Base-by-base conservation (phyloP, 2,888 invertebrate genomes). In the Drosophila quinaria region DNA sequence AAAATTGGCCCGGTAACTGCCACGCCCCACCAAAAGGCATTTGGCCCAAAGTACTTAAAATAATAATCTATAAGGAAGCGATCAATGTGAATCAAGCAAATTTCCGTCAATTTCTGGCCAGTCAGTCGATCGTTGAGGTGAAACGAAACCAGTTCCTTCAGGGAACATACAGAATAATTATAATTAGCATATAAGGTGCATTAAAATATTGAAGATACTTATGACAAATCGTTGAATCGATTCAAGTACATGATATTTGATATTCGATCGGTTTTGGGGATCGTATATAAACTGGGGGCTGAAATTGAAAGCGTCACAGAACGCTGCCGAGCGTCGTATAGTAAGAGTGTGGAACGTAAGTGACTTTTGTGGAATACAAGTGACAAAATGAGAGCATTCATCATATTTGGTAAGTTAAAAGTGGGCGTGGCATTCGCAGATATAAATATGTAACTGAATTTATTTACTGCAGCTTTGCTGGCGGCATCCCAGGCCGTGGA, bases 131-230 rank as follows among this genome's bases (percentile, higher is more conserved):
- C 72, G 72, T 54, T 78, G 56, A 59, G 62, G 65, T 70, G 37
- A 41, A 70, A 55, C 80, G 35, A 73, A 84, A 84, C 83, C 81
- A 65, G 83, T 84, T 85, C 59, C 41, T 49, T n/a, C 13, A 22
- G 22, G 46, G 63, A 29, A 22, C 44, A 42, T 19, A 56, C 35
- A 47, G 39, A 29, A 35, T 59, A 70, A 39, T 58, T 22, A 10
- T 46, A 52, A 63, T 78, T 72, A 62, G 42, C 70, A 74, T 77
- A 71, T 62, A 50, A 52, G 44, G 31, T 61, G 33, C 61, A 62
- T 44, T 50, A 56, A 52, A 44, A 55, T 50, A 39, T n/a, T 13
- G 39, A 17, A 22, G 44, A 37, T 55, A 49, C 46, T 46, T 49
- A 41, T 75, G 72, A 68, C 69, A 65, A 76, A 76, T 59, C 54